Percentiles rank a stretch among this genome's conserved stretches.
Evolutionary conservation across 2,797 vertebrate species (phyloP).

Genomic region (Cacajao melanocephalus): DNA sequence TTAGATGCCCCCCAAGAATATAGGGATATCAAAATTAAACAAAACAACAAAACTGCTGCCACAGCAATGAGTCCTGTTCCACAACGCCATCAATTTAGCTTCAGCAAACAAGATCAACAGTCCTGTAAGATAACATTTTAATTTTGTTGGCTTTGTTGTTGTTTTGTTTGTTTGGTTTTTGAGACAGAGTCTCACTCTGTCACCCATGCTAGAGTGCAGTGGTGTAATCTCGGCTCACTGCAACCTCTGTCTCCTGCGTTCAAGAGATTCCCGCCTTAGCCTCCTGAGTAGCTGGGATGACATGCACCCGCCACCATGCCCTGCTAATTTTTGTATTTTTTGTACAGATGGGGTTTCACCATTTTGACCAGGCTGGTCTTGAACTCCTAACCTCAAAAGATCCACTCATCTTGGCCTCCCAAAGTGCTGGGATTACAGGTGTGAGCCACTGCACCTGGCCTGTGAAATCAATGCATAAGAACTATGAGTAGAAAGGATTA

Average conservation of each 20-base stretch:
- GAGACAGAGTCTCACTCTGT: not conserved
- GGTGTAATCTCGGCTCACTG: not conserved
- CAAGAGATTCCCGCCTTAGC: not conserved
- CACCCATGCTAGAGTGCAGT: not conserved
- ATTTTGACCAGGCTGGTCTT: not conserved
- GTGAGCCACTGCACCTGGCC: not conserved
- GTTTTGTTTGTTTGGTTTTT: not conserved
- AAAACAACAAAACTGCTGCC: not conserved
- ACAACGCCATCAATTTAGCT: not conserved
- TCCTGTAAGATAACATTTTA: not conserved
- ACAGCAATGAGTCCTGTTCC: accelerated
- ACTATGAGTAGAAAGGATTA: not conserved
- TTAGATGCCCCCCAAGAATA: not conserved
- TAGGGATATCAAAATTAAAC: not conserved
- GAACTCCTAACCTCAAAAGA: not conserved
- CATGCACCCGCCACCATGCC: not conserved
- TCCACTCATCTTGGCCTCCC: not conserved
- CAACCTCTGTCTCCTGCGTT: not conserved
- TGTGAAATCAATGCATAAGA: not conserved
- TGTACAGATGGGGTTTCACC: not conserved
- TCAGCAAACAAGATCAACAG: not conserved
- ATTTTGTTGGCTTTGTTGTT: not conserved
- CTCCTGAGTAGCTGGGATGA: not conserved
- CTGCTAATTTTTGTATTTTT: not conserved
- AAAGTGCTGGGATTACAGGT: not conserved